A percentile compares a stretch with the other conserved stretches of the same genome.
Conservation (phyloP, 2,113 vertebrate genomes). For the Mesitornis unicolor region DNA sequence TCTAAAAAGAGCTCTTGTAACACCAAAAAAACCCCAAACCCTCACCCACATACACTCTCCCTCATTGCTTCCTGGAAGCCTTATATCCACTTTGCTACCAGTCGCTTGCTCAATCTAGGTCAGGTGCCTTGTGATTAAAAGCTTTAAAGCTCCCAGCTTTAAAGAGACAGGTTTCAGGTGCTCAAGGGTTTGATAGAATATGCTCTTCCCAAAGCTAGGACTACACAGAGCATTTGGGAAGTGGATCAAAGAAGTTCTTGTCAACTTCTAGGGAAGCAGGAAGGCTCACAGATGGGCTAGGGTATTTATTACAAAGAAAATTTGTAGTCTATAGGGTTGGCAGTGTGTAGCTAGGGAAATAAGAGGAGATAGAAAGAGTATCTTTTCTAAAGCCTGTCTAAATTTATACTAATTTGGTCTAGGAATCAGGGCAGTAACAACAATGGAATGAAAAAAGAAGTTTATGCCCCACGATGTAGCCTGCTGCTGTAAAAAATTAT, state of each 20-base stretch:
- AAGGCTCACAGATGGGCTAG: not conserved
- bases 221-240: not conserved
- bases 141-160: conserved; percentile 19
- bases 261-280: not conserved
- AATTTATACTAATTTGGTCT: not conserved
- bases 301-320: not conserved
- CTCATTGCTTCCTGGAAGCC: not conserved
- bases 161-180: conserved; percentile 8
- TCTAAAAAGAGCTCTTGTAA: not conserved
- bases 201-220: not conserved
- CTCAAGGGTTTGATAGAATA: not conserved
- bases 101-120: conserved; percentile 5
- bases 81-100: not conserved
- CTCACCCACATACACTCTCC: not conserved
- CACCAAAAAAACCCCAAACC: not conserved
- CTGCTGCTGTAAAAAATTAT: not conserved
- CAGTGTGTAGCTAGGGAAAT: not conserved
- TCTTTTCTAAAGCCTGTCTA: not conserved
- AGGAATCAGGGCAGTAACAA: not conserved
- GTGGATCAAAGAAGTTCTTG: not conserved
- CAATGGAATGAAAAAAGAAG: not conserved
- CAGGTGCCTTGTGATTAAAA: not conserved
- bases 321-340: not conserved
- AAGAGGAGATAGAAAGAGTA: not conserved
- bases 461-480: no score